Base-by-base conservation (phyloP, 37 sponge, comb jelly and placozoan genomes). In the Chondrosia reniformis region DNA sequence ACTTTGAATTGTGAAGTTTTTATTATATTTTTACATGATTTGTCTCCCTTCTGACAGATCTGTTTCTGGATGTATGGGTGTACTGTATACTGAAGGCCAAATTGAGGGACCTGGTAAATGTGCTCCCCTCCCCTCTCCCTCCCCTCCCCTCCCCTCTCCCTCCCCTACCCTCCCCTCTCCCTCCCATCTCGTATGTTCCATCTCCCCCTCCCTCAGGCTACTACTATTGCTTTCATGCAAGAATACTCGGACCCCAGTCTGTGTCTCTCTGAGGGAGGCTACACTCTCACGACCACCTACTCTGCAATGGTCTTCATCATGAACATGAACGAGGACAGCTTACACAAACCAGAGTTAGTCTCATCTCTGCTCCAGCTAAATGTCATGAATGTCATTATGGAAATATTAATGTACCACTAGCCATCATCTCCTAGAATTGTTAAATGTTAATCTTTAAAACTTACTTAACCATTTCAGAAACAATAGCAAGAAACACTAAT, bases 21-120 rank as follows among this genome's bases (percentile, higher is more conserved):
- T 15, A 49, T 19, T 49, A 15, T 49, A 49, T 19, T 49, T 49
- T 49, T 10, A 49, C 52, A 49, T 49, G 52, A 49, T 67, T 41
- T 31, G 30, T 10, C 44, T 78, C 74, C 44, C 67, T 82, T 19
- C 73, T 81, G 55, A 76, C 83, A 44, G 91, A 90, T 64, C 52
- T 79, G 0, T 85, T 90, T 75, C 58, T 90, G 30, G 91, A 90
- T 57, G 78, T 85, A 17, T 90, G 91, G 91, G 63, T 90, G n/a
- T 90, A 85, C 45, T 80, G 83, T 45, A 58, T 79, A 46, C 57
- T 90, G 55, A 85, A 85, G 55, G 91, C 86, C 19, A 83, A 83
- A 8, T 25, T 90, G 4, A 57, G 58, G 24, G 80, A 85, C 61
- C 42, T 83, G 55, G 84, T 69, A 40, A 69, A 44, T 39, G 43